A percentile compares a stretch with the other conserved stretches of the same genome.
Evolutionary conservation across 2,888 invertebrate species (phyloP).

Genomic region (Lomographa bimaculata): DNA sequence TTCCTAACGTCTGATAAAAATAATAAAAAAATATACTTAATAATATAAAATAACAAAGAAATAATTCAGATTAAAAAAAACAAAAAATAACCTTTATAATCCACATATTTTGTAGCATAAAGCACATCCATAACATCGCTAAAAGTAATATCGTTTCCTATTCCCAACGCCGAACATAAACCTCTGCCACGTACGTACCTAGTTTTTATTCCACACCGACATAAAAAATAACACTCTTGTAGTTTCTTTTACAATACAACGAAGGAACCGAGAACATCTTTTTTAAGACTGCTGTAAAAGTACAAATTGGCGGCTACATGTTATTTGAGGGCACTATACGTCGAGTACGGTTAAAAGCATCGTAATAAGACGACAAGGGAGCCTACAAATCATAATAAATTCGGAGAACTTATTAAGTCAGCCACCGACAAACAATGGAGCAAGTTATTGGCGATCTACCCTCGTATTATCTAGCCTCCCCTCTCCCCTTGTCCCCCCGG

Average conservation of each 20-base stretch:
- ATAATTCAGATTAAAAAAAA: too few relatives aligned
- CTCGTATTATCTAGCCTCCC: constrained; percentile 68
- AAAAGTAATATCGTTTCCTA: constrained; percentile 31
- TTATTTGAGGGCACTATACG: constrained; percentile 41
- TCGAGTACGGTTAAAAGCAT: constrained; percentile 61
- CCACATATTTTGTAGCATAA: too few relatives aligned
- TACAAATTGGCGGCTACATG: constrained; percentile 46
- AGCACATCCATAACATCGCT: too few relatives aligned
- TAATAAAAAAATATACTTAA: too few relatives aligned
- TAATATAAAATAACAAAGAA: too few relatives aligned
- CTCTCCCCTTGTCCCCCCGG: constrained; percentile 44
- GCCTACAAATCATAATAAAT: constrained; percentile 81
- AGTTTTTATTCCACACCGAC: constrained; percentile 38
- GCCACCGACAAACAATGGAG: constrained; percentile 80
- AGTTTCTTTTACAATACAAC: constrained; percentile 41
- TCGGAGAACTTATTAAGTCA: constrained; percentile 80
- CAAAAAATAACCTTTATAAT: too few relatives aligned
- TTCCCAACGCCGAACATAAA: constrained; percentile 39
- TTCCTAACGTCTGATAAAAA: too few relatives aligned
- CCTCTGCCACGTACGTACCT: constrained; percentile 34
- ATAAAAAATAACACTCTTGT: constrained; percentile 43
- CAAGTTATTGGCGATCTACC: constrained; percentile 78
- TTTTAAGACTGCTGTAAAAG: constrained; percentile 54
- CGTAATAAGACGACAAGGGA: constrained; percentile 74
- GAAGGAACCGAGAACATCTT: constrained; percentile 38